Conservation (phyloP, 1,140 invertebrate genomes). For the Drosophila nigrodunni region DNA sequence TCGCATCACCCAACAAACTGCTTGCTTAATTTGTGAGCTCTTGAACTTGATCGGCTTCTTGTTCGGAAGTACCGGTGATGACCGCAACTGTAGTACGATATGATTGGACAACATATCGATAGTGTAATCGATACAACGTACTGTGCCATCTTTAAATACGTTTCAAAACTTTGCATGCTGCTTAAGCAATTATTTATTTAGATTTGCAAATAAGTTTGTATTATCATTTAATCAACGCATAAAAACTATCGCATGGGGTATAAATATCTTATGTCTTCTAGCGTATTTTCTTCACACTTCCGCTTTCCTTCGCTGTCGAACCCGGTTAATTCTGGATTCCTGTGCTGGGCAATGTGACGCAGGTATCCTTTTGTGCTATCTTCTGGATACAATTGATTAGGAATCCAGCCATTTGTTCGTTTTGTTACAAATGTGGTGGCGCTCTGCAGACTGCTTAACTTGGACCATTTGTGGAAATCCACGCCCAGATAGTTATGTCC, state of each 20-base stretch:
- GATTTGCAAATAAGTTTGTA: too few relatives aligned
- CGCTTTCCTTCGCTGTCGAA: conserved; percentile 34
- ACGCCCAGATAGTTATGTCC: conserved; percentile 52
- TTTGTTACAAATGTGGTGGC: conserved; percentile 16
- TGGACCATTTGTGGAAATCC: conserved; percentile 12
- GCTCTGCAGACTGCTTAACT: conserved; percentile 27
- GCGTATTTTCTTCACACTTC: background rate
- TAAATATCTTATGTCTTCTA: conserved; percentile 29
- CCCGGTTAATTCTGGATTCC: conserved; percentile 27
- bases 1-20: too few relatives aligned
- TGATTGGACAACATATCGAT: too few relatives aligned
- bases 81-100: too few relatives aligned
- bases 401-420: conserved; percentile 11
- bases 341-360: conserved; percentile 33
- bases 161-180: too few relatives aligned
- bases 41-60: too few relatives aligned
- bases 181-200: too few relatives aligned
- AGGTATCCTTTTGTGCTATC: conserved; percentile 39
- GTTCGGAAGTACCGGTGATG: too few relatives aligned
- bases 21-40: too few relatives aligned
- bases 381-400: background rate
- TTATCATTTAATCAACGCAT: too few relatives aligned
- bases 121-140: too few relatives aligned
- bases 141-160: too few relatives aligned
- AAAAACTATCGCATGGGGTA: background rate